A percentile compares a stretch with the other conserved stretches of the same genome.
phyloP scores from a whole-genome alignment of 2,888 invertebrate species.

The Chrysolina americana region DNA sequence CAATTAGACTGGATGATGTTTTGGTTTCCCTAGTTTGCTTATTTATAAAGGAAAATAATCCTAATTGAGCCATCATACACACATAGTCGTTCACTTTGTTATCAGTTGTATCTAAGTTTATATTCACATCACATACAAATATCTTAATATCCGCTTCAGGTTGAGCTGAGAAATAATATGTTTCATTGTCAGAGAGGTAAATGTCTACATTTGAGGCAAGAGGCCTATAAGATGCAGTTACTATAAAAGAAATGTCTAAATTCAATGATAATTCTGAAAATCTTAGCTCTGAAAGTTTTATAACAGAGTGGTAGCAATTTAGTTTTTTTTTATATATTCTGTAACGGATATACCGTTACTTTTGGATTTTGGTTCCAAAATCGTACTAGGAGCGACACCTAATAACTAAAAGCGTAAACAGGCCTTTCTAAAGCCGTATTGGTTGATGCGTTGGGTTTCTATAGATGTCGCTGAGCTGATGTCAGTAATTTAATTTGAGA shows the following conservation, averaged over 20 bases:
- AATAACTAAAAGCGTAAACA: no score
- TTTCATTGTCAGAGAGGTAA: not conserved
- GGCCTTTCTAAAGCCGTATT: no score
- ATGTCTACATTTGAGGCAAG: not conserved
- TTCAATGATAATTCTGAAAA: not conserved
- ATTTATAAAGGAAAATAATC: not conserved
- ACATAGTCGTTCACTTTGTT: conserved; percentile 1
- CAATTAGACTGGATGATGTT: conserved; percentile 10
- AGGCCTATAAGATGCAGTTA: not conserved
- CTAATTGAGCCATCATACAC: conserved; percentile 16
- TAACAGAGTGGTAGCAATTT: not conserved
- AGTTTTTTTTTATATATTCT: not conserved
- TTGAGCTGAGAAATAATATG: not conserved
- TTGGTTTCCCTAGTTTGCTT: not conserved
- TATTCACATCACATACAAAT: conserved; percentile 1
- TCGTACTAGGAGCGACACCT: no score
- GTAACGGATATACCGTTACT: no score
- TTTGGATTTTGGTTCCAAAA: no score
- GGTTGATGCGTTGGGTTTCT: no score
- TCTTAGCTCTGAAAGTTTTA: not conserved
- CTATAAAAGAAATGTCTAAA: not conserved
- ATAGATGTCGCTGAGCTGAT: no score
- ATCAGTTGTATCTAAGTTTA: conserved; percentile 9
- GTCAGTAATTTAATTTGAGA: no score
- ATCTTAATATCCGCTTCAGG: conserved; percentile 1